These are phyloP conservation scores for Zapus hudsonius DNA, from an alignment of 2,113 vertebrate genomes.

Conservation along the genomic window DNA sequence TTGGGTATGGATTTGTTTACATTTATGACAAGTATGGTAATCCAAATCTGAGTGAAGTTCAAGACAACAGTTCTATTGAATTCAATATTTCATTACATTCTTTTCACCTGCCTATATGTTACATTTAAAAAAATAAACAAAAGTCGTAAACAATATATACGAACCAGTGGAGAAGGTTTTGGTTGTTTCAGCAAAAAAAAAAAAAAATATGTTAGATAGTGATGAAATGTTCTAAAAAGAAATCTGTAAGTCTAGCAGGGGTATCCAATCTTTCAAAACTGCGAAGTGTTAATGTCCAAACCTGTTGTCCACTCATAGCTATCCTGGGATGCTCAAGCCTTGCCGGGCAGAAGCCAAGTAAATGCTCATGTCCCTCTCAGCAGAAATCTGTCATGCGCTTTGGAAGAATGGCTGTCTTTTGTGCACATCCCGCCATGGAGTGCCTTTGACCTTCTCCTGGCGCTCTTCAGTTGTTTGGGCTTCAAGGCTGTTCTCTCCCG, in stretches of 20 bases:
- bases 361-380: background rate
- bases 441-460: background rate
- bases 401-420: background rate
- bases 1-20: background rate
- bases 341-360: background rate
- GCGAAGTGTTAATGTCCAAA: too few relatives aligned
- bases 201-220: background rate
- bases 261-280: too few relatives aligned
- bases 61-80: background rate
- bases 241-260: too few relatives aligned
- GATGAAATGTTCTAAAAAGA: background rate
- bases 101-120: background rate
- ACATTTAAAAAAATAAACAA: too few relatives aligned
- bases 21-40: background rate
- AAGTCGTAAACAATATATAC: conserved; percentile 5
- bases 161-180: background rate
- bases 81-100: background rate
- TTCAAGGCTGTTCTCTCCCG: background rate
- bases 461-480: background rate
- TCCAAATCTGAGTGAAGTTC: background rate
- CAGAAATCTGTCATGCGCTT: background rate
- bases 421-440: background rate
- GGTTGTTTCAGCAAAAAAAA: background rate
- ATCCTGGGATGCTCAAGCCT: too few relatives aligned
- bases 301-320: too few relatives aligned